Base-by-base conservation (phyloP, 2,113 vertebrate species). In the Siniperca chuatsi region DNA sequence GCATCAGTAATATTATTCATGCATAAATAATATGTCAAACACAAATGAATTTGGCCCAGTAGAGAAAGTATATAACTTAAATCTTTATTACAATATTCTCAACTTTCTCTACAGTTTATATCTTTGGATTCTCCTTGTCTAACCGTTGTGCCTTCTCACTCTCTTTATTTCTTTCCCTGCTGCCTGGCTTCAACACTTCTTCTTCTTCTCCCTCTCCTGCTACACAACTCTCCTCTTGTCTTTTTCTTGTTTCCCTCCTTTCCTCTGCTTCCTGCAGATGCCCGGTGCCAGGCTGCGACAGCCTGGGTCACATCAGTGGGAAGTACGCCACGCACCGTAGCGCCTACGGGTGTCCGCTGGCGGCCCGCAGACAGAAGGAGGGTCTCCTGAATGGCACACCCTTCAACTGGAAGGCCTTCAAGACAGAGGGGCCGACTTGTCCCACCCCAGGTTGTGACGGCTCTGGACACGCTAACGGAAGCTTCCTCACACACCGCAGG, bases 401-500 rank as follows among this genome's bases (percentile, higher is more conserved):
- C 0, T 99, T 99, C 82, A 97, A 97, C 86, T 99, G 98, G 98
- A 99, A 99, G 88, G 97, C 98, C 0, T 95, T 99, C 87, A 99
- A 98, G 94, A 97, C 97, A 0, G 98, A 99, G 91, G 98, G 98
- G 1, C 98, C 98, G 0, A 96, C 97, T 29, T 99, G 98, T 83
- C 98, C 98, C 29, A 99, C 98, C 0, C 97, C 97, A 0, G 98
- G 98, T 66, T 99, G 98, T 0, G 98, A 99, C 0, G 98, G 98
- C 61, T 99, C 98, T 0, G 98, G 98, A 73, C 98, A 99, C 0
- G 98, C 98, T 74, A 99, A 99, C 0, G 98, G 98, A 71, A 99
- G 98, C 94, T 99, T 99, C 94, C 98, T 99, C 90, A 99, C 98
- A 50, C 98, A 99, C 94, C 96, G 98, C 89, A 99, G 98, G 98